Evolutionary conservation across 2,797 vertebrate species (phyloP).

Genomic region (Melanitta fusca): DNA sequence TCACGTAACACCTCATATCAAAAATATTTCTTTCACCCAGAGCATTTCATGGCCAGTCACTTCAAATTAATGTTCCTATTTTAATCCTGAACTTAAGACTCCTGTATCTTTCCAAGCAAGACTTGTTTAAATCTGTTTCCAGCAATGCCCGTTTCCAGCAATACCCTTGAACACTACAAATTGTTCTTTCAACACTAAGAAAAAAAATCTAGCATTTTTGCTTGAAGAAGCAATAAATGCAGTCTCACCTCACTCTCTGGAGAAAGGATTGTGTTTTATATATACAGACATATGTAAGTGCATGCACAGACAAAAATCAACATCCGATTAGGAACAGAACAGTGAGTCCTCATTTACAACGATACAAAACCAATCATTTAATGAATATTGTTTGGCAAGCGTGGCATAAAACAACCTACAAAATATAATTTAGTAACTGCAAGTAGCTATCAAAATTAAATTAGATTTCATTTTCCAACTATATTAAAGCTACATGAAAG

Average conservation of each 20-base stretch:
- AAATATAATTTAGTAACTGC: not conserved
- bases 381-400: too few relatives aligned
- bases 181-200: not conserved
- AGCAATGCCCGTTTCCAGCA: not conserved
- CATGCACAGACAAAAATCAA: not conserved
- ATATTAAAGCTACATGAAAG: not conserved
- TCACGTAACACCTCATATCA: not conserved
- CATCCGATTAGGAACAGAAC: not conserved
- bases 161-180: too few relatives aligned
- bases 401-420: not conserved
- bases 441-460: not conserved
- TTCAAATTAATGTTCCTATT: not conserved
- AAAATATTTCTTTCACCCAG: not conserved
- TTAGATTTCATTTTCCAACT: not conserved
- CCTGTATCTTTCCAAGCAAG: not conserved
- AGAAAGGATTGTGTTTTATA: not conserved
- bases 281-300: not conserved
- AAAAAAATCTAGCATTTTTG: not conserved
- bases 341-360: not conserved
- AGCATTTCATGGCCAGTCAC: not conserved
- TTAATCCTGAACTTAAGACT: not conserved
- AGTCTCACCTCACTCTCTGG: not conserved
- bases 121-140: not conserved
- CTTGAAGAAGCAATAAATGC: not conserved
- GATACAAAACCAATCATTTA: not conserved